Conservation (phyloP, 1,140 invertebrate species). For the Drosophila kohkoa region DNA sequence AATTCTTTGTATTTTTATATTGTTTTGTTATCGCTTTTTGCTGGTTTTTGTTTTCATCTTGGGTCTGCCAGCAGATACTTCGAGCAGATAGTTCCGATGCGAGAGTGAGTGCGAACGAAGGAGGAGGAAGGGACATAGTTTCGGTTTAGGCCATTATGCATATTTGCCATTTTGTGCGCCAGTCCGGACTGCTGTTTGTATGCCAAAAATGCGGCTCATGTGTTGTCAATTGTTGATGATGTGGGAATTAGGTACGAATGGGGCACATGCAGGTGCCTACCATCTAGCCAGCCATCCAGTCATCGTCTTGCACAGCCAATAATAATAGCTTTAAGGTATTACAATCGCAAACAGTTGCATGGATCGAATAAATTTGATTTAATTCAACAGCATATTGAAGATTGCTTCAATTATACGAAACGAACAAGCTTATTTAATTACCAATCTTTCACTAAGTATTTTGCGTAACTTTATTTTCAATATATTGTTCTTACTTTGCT, state of each 20-base stretch:
- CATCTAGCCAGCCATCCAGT: neutral
- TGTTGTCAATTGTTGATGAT: constrained; percentile 77
- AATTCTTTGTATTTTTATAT: constrained; percentile 58
- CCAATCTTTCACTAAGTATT: neutral
- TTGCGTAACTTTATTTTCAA: too few relatives aligned
- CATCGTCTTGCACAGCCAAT: constrained; percentile 9
- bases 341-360: neutral
- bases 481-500: too few relatives aligned
- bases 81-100: constrained; percentile 20
- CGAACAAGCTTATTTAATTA: neutral
- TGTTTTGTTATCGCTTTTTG: constrained; percentile 64
- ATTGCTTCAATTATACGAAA: neutral
- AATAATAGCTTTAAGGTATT: constrained; percentile 26
- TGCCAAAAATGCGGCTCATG: constrained; percentile 68
- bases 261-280: constrained; percentile 20
- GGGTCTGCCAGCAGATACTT: constrained; percentile 42
- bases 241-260: constrained; percentile 62
- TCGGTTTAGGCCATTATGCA: constrained; percentile 69
- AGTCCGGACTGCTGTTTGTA: constrained; percentile 40
- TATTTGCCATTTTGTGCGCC: constrained; percentile 63
- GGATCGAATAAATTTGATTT: constrained; percentile 9
- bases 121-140: constrained; percentile 41
- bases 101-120: neutral
- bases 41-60: constrained; percentile 65
- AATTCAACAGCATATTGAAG: constrained; percentile 6